Evolutionary conservation across 2,888 invertebrate genomes (phyloP).

Genomic region (Leptopilina drosophilae): DNA sequence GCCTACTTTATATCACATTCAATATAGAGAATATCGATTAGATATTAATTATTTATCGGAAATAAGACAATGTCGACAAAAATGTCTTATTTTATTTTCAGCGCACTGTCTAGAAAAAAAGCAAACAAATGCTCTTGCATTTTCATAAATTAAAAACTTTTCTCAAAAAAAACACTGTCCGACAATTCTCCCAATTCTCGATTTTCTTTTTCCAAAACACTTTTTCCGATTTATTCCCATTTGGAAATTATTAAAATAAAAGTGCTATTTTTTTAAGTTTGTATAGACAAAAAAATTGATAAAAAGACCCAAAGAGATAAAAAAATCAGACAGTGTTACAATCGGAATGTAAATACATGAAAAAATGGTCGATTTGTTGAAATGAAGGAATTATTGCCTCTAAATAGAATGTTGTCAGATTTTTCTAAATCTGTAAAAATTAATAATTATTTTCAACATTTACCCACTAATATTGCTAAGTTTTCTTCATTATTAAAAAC

Average conservation of each 20-base stretch:
- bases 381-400: slow-evolving; percentile 27
- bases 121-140: background rate
- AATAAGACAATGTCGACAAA: slow-evolving; percentile 52
- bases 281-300: slow-evolving; percentile 3
- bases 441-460: slow-evolving; percentile 57
- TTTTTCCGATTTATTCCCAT: no score
- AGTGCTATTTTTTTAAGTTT: background rate
- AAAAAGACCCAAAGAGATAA: no score
- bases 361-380: slow-evolving; percentile 28
- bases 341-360: slow-evolving; percentile 20
- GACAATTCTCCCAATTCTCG: no score
- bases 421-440: slow-evolving; percentile 43
- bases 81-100: slow-evolving; percentile 24
- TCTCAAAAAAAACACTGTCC: background rate
- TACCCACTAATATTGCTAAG: slow-evolving; percentile 72
- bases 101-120: slow-evolving; percentile 31
- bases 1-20: slow-evolving; percentile 71
- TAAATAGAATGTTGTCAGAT: slow-evolving; percentile 8
- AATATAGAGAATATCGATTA: slow-evolving; percentile 59
- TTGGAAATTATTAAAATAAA: no score
- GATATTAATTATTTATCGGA: slow-evolving; percentile 56
- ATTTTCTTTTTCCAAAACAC: no score
- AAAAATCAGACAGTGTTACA: background rate
- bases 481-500: slow-evolving; percentile 61
- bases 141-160: background rate